Conservation (phyloP, 1,140 invertebrate genomes). For the Hyposmocoma kahamanoa region DNA sequence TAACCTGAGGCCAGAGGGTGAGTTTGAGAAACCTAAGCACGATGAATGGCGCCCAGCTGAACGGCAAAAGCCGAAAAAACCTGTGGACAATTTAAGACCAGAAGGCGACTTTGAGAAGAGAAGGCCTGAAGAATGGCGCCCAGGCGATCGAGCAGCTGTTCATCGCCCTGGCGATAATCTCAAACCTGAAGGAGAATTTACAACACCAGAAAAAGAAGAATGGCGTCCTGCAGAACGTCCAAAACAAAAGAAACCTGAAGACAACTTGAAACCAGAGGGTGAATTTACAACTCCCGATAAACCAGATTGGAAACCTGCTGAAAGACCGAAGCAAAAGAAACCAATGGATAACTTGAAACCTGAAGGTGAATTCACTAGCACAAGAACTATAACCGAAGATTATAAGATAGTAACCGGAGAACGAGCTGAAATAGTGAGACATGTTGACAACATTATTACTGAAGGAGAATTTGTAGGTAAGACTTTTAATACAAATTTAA, state of each 20-base stretch:
- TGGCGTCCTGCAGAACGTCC: conserved; percentile 59
- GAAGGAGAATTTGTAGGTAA: conserved; percentile 74
- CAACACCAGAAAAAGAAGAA: conserved; percentile 56
- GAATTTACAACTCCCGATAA: conserved; percentile 61
- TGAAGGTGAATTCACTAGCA: conserved; percentile 71
- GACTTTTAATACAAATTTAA: too few relatives aligned
- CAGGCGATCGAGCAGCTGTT: conserved; percentile 76
- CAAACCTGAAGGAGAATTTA: conserved; percentile 71
- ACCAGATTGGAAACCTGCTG: conserved; percentile 73
- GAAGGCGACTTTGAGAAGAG: conserved; percentile 79
- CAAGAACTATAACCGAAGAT: conserved; percentile 73
- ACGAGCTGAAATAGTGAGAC: conserved; percentile 75
- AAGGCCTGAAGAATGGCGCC: conserved; percentile 80
- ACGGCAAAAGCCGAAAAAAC: conserved; percentile 72
- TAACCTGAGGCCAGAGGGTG: conserved; percentile 60
- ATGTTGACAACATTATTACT: conserved; percentile 76
- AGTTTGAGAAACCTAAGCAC: conserved; percentile 63
- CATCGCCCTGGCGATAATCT: conserved; percentile 68
- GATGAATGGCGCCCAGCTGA: conserved; percentile 74
- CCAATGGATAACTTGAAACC: conserved; percentile 68
- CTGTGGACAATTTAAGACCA: conserved; percentile 74
- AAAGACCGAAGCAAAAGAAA: conserved; percentile 76
- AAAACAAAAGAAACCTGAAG: conserved; percentile 47
- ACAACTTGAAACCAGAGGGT: conserved; percentile 67
- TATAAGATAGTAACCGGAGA: conserved; percentile 75